Percentiles rank a stretch among this genome's conserved stretches.
These are phyloP conservation scores for Hemicordylus capensis DNA, from an alignment of 2,113 vertebrate species.

Conservation along the genomic window DNA sequence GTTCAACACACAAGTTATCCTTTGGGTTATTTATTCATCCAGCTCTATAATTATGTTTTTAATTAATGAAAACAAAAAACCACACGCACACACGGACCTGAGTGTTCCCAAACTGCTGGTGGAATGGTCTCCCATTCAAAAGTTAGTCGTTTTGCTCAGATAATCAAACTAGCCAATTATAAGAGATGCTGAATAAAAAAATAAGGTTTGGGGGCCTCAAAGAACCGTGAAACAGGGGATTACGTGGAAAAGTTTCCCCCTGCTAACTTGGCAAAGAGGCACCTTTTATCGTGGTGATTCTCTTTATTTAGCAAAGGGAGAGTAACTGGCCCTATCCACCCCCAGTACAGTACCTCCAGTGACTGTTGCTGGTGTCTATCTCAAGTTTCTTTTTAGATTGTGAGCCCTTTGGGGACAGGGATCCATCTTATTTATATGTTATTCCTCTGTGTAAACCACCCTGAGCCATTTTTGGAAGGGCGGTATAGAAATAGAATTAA, in stretches of 20 bases:
- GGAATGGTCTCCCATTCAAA: constrained; percentile 23
- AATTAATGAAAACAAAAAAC: constrained; percentile 67
- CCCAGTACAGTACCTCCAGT: no score
- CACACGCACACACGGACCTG: constrained; percentile 32
- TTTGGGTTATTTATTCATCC: constrained; percentile 66
- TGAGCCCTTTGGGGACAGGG: no score
- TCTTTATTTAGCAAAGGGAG: no score
- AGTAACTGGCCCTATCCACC: no score
- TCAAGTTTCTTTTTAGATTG: no score
- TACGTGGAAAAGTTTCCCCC: constrained; percentile 2
- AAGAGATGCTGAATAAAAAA: constrained; percentile 24
- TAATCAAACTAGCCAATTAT: constrained; percentile 23
- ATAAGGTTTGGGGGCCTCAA: constrained; percentile 14
- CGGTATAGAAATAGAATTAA: no score
- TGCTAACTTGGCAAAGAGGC: no score
- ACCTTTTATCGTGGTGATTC: no score
- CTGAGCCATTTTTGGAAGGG: no score
- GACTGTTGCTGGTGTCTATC: no score
- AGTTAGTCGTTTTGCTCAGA: constrained; percentile 32
- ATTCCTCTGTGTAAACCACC: no score
- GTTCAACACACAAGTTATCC: constrained; percentile 68
- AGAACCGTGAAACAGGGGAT: neutral
- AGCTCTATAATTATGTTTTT: constrained; percentile 70
- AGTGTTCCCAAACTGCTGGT: constrained; percentile 43
- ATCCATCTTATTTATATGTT: no score